Evolutionary conservation across 2,888 invertebrate species (phyloP), one percentile per base, ranked within the genome.

Genomic region (Norana najaformis): DNA sequence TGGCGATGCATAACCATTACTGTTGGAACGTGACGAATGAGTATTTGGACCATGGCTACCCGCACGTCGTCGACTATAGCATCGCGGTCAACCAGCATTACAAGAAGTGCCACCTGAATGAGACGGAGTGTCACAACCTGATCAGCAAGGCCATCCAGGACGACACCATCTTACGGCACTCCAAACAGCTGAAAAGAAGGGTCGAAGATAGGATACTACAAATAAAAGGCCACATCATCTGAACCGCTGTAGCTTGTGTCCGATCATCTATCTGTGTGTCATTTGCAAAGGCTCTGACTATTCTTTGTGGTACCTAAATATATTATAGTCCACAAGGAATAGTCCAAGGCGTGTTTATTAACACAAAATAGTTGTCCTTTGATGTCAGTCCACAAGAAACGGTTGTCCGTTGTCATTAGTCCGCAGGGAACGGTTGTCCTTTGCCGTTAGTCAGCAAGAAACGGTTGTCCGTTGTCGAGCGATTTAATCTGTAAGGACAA

Each of bases 101-200:
- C 88, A 90, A 90, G 83, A 90, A 90, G 82, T 90, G 90, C 38
- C 92, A 92, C 41, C 89, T 92, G 20, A 91, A 91, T 37, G 83
- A 88, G 20, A 88, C 47, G 36, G 90, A 90, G 38, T 90, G 90
- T 37, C 34, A 14, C 2, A n/a, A 83, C 0, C 39, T 91, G 36
- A n/a, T 91, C 35, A 47, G 36, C 23, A 14, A 88, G 8, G n/a
- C 41, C 47, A 38, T 34, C 20, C 16, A 53, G 23, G 47, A 89
- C 35, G 83, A 89, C 20, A 82, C 82, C 35, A 88, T 90, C n/a
- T 34, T 89, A 30, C 16, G 47, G 20, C 89, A 89, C 41, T 35
- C 37, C 36, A 20, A 37, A n/a, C 39, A 88, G 18, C 85, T 90
- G 36, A 20, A 39, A 20, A 36, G 23, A 35, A 89, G 88, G 23